Evolutionary conservation across 2,113 vertebrate species (phyloP), one percentile per base, ranked within the genome.

Genomic region (Leptobrachium leishanense): DNA sequence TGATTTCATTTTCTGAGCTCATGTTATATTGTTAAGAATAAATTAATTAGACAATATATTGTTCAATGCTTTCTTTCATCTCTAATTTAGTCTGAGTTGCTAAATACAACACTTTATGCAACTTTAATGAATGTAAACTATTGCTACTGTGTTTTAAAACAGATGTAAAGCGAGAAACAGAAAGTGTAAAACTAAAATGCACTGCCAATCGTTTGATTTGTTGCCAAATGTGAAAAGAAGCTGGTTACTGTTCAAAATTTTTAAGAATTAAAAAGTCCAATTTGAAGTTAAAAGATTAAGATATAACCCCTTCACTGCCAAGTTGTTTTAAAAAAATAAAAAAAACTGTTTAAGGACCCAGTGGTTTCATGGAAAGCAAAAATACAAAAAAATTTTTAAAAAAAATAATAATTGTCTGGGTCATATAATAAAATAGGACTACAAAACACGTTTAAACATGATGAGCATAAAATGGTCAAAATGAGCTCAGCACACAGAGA

Each of bases 71-170:
- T 50, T 50, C n/a, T 1, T 43, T 20, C 15, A 3, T 20, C 12
- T 46, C 43, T 43, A 42, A 6, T 39, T 39, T 2, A 66, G 64
- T 43, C 5, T 15, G 31, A 44, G 13, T 70, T 59, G 15, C 68
- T 8, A 70, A 70, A 15, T 70, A n/a, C 68, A 68, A 8, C 68
- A n/a, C 68, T 70, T 50, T 70, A 70, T 70, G n/a, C n/a, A 70
- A 31, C 43, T 20, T 50, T 70, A 50, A 50, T 46, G 68, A 70
- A 44, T 50, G 43, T 13, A 70, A 70, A 39, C 43, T 20, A 42
- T 70, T 70, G 50, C n/a, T 50, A 43, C 8, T 50, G 44, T 15
- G 2, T 70, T 70, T 70, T 8, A 15, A 70, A 50, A 70, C 43
- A 70, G 10, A 2, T 12, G 13, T 20, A 46, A 2, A 70, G 13